Base-by-base conservation (phyloP, 2,797 vertebrate species). In the Argyrosomus regius region DNA sequence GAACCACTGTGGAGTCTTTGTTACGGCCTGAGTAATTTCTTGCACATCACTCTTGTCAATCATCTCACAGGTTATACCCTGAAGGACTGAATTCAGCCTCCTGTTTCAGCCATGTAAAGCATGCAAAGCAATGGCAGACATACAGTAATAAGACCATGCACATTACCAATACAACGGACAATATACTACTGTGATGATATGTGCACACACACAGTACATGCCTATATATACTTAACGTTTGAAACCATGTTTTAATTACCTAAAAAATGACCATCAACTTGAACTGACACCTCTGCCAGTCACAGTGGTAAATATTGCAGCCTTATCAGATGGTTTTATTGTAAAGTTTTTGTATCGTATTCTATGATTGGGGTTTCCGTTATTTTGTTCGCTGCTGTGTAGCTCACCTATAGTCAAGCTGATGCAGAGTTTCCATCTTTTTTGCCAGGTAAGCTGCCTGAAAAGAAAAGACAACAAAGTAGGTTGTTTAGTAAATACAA, bases 61-160 rank as follows among this genome's bases (percentile, higher is more conserved):
- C 87, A 92, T 94, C 65, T 78, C 46, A 75, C 94, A 95, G 22
- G 92, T 90, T 43, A 96, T 4, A 1, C 95, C 95, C 75, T 90
- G 92, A 50, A 94, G 68, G 63, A 94, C 61, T 18, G 85, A 87
- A 54, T 41, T 80, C 72, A 93, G 77, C 73, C 46, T 92, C 85
- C 94, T 96, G 90, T 80, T 31, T 48, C 67, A 43, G 41, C 11
- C 48, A 61, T 39, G 22, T 46, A 26, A 54, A 54, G 13, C n/a
- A 59, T 28, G 45, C 46, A 10, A 69, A 62, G 49, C 14, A 50
- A 48, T n/a, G 8, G 48, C 28, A 45, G 20, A 54, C 14, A 66
- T 16, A 17, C 10, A 70, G 16, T 31, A 45, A 43, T 13, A 77
- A 50, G 13, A 65, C 3, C 46, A n/a, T 46, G 31, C 17, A 31